phyloP scores from a whole-genome alignment of 2,888 invertebrate genomes.

The Cecidostiba fungosa region DNA sequence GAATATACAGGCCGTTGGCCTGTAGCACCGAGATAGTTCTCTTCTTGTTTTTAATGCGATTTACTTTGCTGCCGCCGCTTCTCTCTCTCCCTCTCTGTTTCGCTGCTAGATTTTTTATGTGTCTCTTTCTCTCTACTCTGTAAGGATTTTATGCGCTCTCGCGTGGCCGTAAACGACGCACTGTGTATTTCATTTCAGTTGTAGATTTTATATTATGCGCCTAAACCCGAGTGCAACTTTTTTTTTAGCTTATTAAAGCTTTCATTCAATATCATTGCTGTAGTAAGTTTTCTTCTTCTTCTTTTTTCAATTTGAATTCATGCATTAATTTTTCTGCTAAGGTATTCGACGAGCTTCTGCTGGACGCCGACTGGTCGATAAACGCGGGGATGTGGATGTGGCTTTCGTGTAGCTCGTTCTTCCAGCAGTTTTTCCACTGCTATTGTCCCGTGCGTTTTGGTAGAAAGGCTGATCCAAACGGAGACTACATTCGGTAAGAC shows the following conservation, averaged over 20 bases:
- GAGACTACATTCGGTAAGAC: conserved; percentile 91
- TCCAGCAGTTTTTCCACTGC: conserved; percentile 93
- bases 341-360: conserved; percentile 91
- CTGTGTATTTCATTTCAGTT: conserved; percentile 12
- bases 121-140: not conserved
- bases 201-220: not conserved
- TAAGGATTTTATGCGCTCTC: conserved; percentile 21
- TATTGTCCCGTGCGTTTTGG: conserved; percentile 92
- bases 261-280: not conserved
- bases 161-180: conserved; percentile 8
- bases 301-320: not conserved
- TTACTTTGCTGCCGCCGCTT: conserved; percentile 3
- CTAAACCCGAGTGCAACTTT: not conserved
- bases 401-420: conserved; percentile 93
- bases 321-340: conserved; percentile 72
- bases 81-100: not conserved
- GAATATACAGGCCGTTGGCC: conserved; percentile 5
- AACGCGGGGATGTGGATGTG: conserved; percentile 96
- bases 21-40: conserved; percentile 20
- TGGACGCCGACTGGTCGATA: conserved; percentile 94
- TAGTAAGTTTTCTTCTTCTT: not conserved
- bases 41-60: conserved; percentile 26
- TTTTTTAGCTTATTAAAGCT: not conserved
- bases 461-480: conserved; percentile 91
- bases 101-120: conserved; percentile 7